Percentiles rank a stretch among this genome's conserved stretches.
Conservation (phyloP, 2,888 invertebrate genomes). For the Ischnura elegans region DNA sequence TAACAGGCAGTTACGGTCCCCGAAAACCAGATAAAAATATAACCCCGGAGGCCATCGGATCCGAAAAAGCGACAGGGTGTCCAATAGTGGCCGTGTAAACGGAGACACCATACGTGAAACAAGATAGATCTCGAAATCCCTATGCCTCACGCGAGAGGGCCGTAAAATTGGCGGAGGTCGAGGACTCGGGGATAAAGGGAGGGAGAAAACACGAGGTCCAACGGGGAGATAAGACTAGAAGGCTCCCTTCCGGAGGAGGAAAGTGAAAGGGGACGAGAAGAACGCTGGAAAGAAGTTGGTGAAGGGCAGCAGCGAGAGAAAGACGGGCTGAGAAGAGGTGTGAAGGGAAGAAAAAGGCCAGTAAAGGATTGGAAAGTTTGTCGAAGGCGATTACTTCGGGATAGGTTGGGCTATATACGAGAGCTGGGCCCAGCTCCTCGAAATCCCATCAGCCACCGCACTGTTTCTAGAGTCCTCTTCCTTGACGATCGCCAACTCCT, state of each 20-base stretch:
- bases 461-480: neutral
- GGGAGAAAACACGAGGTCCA: neutral
- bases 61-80: neutral
- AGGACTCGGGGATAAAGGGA: neutral
- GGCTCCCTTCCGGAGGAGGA: neutral
- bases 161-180: neutral
- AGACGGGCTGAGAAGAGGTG: neutral
- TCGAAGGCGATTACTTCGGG: neutral
- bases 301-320: neutral
- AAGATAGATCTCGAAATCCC: neutral
- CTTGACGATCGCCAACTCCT: no score
- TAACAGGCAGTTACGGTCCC: neutral
- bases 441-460: neutral
- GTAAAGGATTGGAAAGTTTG: neutral
- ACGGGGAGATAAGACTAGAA: neutral
- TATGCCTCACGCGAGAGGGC: neutral
- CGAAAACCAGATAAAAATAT: neutral
- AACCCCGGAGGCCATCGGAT: neutral
- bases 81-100: neutral
- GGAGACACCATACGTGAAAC: neutral
- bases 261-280: constrained; percentile 1
- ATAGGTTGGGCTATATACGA: neutral
- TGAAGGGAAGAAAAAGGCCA: neutral
- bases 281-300: neutral
- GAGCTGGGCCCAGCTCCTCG: neutral